Evolutionary conservation across 1,140 invertebrate species (phyloP), one percentile per base, ranked within the genome.

Genomic region (Papilio glaucus): DNA sequence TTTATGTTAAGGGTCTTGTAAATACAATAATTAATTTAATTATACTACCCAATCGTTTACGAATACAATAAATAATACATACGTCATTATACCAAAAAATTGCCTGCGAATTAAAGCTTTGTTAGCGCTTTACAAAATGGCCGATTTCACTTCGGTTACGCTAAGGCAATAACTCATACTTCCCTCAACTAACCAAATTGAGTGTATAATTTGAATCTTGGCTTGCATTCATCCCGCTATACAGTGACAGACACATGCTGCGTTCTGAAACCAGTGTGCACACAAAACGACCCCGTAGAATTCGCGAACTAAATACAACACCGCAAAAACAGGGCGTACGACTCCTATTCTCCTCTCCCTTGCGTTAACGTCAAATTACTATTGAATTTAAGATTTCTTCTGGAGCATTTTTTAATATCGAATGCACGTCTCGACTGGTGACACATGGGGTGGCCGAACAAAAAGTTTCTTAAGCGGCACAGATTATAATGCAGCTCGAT

Each of bases 331-430:
- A 87, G 88, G 88, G 89, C 87, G 87, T 87, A 86, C 85, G 81
- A 84, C 84, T 83, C 41, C 73, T 53, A 86, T 89, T 89, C 86
- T 88, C 80, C 84, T 83, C 87, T 82, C 86, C 88, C 87, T 86
- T 81, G 77, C 83, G 85, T 87, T 83, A 79, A 72, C 67, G 77
- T 85, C 80, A 91, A 90, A 91, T 91, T 86, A 89, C 88, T 88
- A 90, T 90, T 91, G 86, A 89, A 91, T 91, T 89, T 90, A 87
- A 91, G 88, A 90, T 88, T 91, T 88, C 85, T 91, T 84, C 82
- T 82, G 80, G 81, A 86, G 84, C 83, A 88, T 90, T 91, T 91
- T 89, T 89, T 82, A 89, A 91, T 91, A 89, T 87, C 85, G 80
- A 87, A 89, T 89, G 80, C 87, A 91, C 87, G 89, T 91, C 87